A percentile compares a stretch with the other conserved stretches of the same genome.
Conservation (phyloP, 1,140 invertebrate species). For the honey bee (Apis mellifera) region DNA sequence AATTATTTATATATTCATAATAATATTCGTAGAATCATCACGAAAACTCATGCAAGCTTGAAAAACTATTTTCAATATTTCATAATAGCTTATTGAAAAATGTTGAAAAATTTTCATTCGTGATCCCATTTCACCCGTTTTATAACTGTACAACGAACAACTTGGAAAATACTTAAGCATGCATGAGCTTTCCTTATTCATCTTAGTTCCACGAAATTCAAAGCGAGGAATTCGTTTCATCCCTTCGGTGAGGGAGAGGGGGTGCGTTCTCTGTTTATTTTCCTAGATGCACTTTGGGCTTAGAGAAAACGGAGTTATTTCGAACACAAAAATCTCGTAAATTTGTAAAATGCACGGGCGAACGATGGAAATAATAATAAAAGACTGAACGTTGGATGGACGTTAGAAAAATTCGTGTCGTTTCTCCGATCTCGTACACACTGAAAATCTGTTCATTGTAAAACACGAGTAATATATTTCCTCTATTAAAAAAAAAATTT, state of each 20-base stretch:
- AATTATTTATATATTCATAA: too few relatives aligned
- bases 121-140: too few relatives aligned
- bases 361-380: conserved; percentile 10
- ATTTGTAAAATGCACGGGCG: conserved; percentile 13
- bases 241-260: not conserved
- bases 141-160: too few relatives aligned
- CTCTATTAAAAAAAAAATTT: too few relatives aligned
- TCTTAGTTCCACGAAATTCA: not conserved
- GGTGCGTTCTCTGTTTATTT: not conserved
- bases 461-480: not conserved
- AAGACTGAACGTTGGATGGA: not conserved
- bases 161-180: not conserved
- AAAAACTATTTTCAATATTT: too few relatives aligned
- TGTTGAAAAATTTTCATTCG: too few relatives aligned
- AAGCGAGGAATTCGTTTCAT: not conserved
- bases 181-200: not conserved
- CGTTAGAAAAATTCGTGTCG: conserved; percentile 27
- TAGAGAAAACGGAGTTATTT: conserved; percentile 6
- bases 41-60: too few relatives aligned
- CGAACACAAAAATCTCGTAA: conserved; percentile 14
- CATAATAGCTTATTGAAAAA: too few relatives aligned
- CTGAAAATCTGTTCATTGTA: conserved; percentile 4
- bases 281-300: not conserved
- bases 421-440: not conserved
- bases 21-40: too few relatives aligned